Evolutionary conservation across 2,113 vertebrate species (phyloP).

Genomic region (Nyctibius bracteatus): DNA sequence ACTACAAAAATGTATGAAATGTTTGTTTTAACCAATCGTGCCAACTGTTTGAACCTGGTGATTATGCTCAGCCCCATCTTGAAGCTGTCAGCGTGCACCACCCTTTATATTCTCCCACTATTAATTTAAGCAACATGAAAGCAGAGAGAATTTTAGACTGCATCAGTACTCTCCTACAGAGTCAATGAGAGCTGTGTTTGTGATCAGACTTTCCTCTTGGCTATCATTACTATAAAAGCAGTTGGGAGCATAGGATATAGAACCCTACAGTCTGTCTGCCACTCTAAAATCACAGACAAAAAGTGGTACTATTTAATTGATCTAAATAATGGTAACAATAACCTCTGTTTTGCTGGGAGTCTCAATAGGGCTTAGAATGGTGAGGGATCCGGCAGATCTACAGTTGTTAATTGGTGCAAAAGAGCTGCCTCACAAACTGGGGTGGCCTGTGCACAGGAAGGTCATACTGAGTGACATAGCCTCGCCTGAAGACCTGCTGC

Average conservation of each 20-base stretch:
- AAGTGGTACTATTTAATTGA: not conserved
- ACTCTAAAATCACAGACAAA: not conserved
- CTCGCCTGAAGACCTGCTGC: not conserved
- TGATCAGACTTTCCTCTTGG: not conserved
- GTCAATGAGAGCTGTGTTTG: not conserved
- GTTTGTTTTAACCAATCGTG: not conserved
- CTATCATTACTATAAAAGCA: not conserved
- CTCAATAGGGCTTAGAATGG: no score
- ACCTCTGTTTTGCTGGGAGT: no score
- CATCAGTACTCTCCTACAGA: not conserved
- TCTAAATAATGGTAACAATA: not conserved
- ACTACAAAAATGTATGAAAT: not conserved
- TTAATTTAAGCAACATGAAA: not conserved
- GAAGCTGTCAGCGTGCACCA: not conserved
- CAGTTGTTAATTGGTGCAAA: no score
- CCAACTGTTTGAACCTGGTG: not conserved
- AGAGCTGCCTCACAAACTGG: no score
- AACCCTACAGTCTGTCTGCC: not conserved
- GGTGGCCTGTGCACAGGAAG: no score
- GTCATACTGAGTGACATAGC: no score
- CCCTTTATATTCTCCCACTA: not conserved
- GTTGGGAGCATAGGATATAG: not conserved
- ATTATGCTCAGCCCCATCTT: not conserved
- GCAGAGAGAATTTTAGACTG: not conserved
- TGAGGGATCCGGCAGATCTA: no score